Evolutionary conservation across 2,888 invertebrate genomes (phyloP), one percentile per base, ranked within the genome.

Genomic region (Pseudanteris insignis): DNA sequence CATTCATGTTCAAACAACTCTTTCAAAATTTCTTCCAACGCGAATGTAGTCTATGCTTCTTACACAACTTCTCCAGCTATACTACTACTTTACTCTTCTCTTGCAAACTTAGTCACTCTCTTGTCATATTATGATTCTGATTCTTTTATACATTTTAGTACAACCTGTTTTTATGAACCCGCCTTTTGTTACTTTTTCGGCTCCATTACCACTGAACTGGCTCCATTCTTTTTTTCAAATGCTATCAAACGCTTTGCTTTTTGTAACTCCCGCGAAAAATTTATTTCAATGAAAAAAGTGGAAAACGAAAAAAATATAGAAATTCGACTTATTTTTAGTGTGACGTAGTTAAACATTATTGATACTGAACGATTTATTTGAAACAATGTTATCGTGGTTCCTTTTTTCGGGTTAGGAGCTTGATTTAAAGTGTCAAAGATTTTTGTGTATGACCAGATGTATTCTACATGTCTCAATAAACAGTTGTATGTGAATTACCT

Each of bases 401-500:
- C 75, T 77, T 80, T 75, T 76, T 59, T 47, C 72, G 75, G 77
- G 76, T 75, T 78, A 79, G 76, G 75, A 79, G 77, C 76, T 80
- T 78, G 72, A 79, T 79, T 79, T 75, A 76, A 79, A 77, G 77
- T 81, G 78, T 80, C 79, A 79, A 79, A 80, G 79, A 80, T 78
- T 80, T 79, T 80, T 81, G 79, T 81, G 79, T 81, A 80, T 79
- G 78, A 79, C 78, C 80, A 79, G 79, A 80, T 81, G 81, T 81
- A 81, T 80, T 79, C 79, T 79, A 80, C 82, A 84, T 84, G 84
- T 84, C 84, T 84, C 83, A 84, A 85, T 85, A 84, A 85, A 84
- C 84, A 84, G 84, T 85, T 85, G 84, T 85, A 84, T 84, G 84
- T 84, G 84, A 84, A 84, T 84, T 84, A 84, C 81, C 80, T 77